phyloP scores from a whole-genome alignment of 2,888 invertebrate genomes.

The Diarsia rubi region DNA sequence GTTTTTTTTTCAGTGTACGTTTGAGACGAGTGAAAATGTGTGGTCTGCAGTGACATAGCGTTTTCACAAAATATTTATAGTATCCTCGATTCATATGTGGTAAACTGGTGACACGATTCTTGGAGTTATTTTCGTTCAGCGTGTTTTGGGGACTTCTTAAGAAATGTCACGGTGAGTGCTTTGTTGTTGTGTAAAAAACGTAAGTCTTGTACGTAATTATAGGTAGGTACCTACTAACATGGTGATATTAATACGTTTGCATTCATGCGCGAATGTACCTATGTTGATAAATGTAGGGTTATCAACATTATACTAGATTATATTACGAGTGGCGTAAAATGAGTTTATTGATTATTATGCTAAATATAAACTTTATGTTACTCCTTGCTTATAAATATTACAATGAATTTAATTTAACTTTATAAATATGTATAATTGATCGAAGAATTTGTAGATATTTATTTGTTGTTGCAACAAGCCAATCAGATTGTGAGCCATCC shows the following conservation, averaged over 20 bases:
- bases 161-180: conserved; percentile 69
- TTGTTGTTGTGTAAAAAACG: conserved; percentile 7
- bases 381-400: not conserved
- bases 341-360: not conserved
- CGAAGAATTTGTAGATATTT: not conserved
- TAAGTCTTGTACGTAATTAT: not conserved
- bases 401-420: not conserved
- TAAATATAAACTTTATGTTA: conserved; percentile 1
- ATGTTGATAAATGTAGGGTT: conserved; percentile 21
- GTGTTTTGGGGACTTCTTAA: conserved; percentile 40
- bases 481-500: not conserved
- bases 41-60: conserved; percentile 24
- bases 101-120: conserved; percentile 52
- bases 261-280: conserved; percentile 18
- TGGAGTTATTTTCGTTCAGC: conserved; percentile 59
- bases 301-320: conserved; percentile 3
- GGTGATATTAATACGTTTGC: conserved; percentile 17
- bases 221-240: not conserved
- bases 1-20: not conserved
- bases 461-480: not conserved
- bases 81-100: conserved; percentile 20
- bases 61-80: conserved; percentile 42
- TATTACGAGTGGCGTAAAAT: not conserved
- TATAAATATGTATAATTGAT: not conserved
- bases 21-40: conserved; percentile 7